A percentile compares a stretch with the other conserved stretches of the same genome.
These are phyloP conservation scores for Platichthys stellatus DNA, from an alignment of 2,113 vertebrate species.

Conservation along the genomic window DNA sequence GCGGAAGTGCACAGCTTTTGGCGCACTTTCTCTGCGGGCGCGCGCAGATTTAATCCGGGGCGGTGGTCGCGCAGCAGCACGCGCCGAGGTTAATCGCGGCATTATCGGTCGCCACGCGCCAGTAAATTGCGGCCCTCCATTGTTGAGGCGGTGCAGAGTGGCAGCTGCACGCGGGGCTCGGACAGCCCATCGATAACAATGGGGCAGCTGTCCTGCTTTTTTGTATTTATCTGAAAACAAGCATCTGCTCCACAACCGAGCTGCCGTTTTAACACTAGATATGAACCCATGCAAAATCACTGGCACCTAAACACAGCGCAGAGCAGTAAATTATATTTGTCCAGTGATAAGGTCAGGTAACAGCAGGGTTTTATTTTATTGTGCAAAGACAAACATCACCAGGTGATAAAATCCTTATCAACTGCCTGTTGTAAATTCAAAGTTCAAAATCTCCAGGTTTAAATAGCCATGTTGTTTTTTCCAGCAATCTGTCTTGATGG, in stretches of 20 bases:
- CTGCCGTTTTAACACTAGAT: constrained; percentile 64
- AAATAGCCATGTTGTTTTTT: constrained; percentile 35
- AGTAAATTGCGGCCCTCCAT: constrained; percentile 80
- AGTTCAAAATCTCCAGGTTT: background rate
- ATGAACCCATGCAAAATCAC: background rate
- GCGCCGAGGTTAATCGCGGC: constrained; percentile 85
- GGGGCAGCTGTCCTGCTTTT: constrained; percentile 82
- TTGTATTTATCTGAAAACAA: constrained; percentile 62
- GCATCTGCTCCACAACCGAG: constrained; percentile 82
- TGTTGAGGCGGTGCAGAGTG: constrained; percentile 74
- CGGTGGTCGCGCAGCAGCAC: constrained; percentile 78
- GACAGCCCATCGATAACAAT: constrained; percentile 81
- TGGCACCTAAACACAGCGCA: constrained; percentile 51
- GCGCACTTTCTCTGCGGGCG: constrained; percentile 38
- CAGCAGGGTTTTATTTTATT: constrained; percentile 39
- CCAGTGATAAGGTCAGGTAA: constrained; percentile 32
- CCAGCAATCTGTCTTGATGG: constrained; percentile 94
- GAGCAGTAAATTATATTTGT: constrained; percentile 41
- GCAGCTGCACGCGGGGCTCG: constrained; percentile 83
- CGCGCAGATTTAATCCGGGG: constrained; percentile 78
- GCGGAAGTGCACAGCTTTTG: background rate
- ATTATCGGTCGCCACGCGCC: constrained; percentile 86
- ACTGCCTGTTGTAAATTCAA: constrained; percentile 5
- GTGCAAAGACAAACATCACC: background rate
- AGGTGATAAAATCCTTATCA: constrained; percentile 4